phyloP scores from a whole-genome alignment of 2,113 vertebrate species.

The Vulpes vulpes region DNA sequence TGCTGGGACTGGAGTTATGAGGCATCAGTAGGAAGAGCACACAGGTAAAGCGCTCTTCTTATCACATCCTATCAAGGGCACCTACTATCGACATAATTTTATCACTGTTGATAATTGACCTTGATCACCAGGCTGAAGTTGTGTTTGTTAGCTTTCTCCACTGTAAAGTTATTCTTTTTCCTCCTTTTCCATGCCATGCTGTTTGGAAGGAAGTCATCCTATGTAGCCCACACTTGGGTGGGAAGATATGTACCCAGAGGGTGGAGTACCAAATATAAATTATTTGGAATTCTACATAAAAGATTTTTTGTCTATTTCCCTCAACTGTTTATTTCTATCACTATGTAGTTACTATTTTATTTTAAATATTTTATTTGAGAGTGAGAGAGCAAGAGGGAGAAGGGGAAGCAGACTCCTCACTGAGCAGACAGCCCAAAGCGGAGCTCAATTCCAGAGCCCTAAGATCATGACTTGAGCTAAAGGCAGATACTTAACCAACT shows the following conservation, averaged over 20 bases:
- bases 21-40: background rate
- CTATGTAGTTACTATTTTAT: background rate
- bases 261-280: background rate
- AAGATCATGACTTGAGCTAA: too few species aligned
- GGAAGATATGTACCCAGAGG: background rate
- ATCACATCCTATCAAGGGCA: background rate
- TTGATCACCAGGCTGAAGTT: background rate
- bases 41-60: background rate
- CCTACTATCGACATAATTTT: background rate
- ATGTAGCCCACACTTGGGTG: background rate
- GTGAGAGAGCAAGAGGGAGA: too few species aligned
- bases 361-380: background rate
- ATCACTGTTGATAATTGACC: background rate
- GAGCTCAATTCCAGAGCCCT: too few species aligned
- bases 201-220: background rate
- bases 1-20: background rate
- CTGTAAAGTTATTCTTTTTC: background rate
- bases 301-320: background rate
- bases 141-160: background rate
- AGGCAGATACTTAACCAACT: too few species aligned
- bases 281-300: constrained; percentile 1
- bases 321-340: background rate
- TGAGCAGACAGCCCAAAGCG: too few species aligned
- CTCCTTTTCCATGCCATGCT: background rate
- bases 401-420: too few species aligned